Evolutionary conservation across 2,113 vertebrate species (phyloP).

Genomic region (Otis tarda): DNA sequence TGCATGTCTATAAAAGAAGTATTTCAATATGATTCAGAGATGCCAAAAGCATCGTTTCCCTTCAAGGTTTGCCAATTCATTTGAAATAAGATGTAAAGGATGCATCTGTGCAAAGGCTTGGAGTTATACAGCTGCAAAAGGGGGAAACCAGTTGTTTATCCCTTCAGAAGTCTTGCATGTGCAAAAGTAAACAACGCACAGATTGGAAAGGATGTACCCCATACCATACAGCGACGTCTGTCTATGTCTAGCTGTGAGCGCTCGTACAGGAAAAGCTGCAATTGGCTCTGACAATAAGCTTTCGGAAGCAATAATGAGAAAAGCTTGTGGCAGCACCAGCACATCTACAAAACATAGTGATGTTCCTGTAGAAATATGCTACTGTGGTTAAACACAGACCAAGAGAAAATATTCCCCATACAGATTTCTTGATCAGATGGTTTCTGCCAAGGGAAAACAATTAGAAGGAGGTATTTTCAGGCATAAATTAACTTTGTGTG

Average conservation of each 20-base stretch:
- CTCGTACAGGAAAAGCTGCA: not conserved
- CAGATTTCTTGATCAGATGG: not conserved
- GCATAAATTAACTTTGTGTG: not conserved
- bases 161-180: not conserved
- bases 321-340: slow-evolving; percentile 6
- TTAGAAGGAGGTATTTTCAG: not conserved
- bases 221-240: not conserved
- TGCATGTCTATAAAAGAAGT: not conserved
- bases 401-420: not conserved
- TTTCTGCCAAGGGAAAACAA: not conserved
- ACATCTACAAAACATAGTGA: not conserved
- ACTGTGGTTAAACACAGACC: not conserved
- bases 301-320: slow-evolving; percentile 29
- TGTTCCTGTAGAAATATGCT: not conserved
- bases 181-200: not conserved
- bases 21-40: not conserved
- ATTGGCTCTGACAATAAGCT: not conserved
- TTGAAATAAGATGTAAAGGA: not conserved
- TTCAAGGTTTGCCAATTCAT: slow-evolving; percentile 43
- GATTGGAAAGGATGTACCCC: not conserved
- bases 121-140: not conserved
- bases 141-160: slow-evolving; percentile 27
- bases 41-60: not conserved
- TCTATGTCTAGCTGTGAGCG: not conserved
- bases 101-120: slow-evolving; percentile 27